A percentile compares a stretch with the other conserved stretches of the same genome.
Conservation (phyloP, 2,797 vertebrate species). For the Gymnocypris eckloni region DNA sequence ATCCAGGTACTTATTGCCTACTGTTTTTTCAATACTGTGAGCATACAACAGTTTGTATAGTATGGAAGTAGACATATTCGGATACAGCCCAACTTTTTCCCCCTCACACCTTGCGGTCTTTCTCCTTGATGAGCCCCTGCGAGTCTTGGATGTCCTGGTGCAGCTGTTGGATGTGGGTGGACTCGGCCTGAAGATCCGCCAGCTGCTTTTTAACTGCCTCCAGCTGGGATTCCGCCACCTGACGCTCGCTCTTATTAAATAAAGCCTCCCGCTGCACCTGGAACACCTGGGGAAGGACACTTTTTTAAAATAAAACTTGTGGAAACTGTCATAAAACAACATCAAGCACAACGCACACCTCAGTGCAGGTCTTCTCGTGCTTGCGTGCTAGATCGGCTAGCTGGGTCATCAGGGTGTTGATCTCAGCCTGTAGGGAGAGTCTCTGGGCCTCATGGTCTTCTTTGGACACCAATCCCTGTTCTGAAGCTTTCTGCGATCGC, state of each 20-base stretch:
- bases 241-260: conserved; percentile 94
- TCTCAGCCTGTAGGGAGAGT: conserved; percentile 80
- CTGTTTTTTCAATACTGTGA: not conserved
- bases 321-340: conserved; percentile 11
- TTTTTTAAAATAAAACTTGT: not conserved
- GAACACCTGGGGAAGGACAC: conserved; percentile 79
- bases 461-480: conserved; percentile 80
- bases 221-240: conserved; percentile 87
- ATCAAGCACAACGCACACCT: conserved; percentile 69
- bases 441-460: conserved; percentile 83
- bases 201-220: conserved; percentile 84
- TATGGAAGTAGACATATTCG: not conserved
- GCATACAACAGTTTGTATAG: not conserved
- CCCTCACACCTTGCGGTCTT: conserved; percentile 86
- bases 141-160: conserved; percentile 87
- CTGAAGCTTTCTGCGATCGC: conserved; percentile 80
- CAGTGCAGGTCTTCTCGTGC: conserved; percentile 91
- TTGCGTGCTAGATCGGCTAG: conserved; percentile 84
- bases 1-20: not conserved
- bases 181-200: conserved; percentile 79
- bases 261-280: conserved; percentile 93
- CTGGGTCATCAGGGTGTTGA: conserved; percentile 75
- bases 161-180: conserved; percentile 82
- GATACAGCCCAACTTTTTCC: not conserved
- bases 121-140: conserved; percentile 86